Evolutionary conservation across 2,888 invertebrate species (phyloP), one percentile per base, ranked within the genome.

Genomic region (Dolichomitus sp.): DNA sequence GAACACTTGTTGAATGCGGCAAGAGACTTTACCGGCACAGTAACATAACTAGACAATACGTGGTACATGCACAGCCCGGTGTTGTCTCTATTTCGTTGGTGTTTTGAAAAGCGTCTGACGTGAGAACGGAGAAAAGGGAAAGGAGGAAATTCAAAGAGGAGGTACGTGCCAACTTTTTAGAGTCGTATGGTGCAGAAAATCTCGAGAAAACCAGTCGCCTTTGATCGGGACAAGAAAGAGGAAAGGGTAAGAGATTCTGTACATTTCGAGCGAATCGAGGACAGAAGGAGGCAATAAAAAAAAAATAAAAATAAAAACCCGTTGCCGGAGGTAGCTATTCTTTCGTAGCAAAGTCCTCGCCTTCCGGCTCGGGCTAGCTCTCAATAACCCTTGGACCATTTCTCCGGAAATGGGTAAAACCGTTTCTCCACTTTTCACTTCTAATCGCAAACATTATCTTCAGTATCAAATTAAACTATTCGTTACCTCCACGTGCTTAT

Each of bases 281-380:
- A 68, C 33, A 63, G 52, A 42, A 30, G 40, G 57, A 27, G n/a
- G 33, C 65, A 37, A 54, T 48, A 37, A 50, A 72, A 63, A 68
- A 27, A 57, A 69, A 68, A 68, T 30, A 61, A 57, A 14, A 75
- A 48, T 23, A 37, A 42, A 68, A 50, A 75, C 33, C 30, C 70
- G 77, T 73, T 85, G 86, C 77, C 87, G 84, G 91, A 90, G 89
- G 88, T 89, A 87, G 89, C 85, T 85, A 88, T 81, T 81, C 65
- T 72, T 81, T 81, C 66, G 72, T 27, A 66, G 50, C 66, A 72
- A 66, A 23, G 42, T 70, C 33, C 33, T 27, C 66, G 59, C 17
- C 61, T 74, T 80, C 74, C 80, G 61, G 59, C 74, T 52, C 50
- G 30, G 11, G 6, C 6, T 75, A 30, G 40, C 54, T 42, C 40